Base-by-base conservation (phyloP, 2,113 vertebrate genomes). In the Erythrocercus mccallii region DNA sequence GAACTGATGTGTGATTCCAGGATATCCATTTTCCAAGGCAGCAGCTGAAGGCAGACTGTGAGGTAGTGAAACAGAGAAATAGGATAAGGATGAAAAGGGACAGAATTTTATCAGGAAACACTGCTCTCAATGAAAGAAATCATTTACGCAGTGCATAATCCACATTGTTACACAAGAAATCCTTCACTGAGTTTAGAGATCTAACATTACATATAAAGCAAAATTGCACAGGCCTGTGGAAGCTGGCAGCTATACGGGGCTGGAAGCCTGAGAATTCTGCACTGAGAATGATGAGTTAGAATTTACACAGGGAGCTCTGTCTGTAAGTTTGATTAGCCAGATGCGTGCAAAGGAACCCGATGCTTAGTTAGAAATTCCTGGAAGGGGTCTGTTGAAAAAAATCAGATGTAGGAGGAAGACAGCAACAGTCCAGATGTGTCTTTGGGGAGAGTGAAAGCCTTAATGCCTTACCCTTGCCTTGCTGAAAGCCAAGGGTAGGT, bases 81-180 rank as follows among this genome's bases (percentile, higher is more conserved):
- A 71, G 9, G 8, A 12, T 56, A 68, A 89, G 28, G 25, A 81
- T 65, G 25, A 68, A 86, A 79, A 74, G 20, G 40, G 60, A 62
- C 25, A 90, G 60, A 92, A 86, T 74, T 89, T 88, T 89, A 28
- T 73, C n/a, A 60, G 57, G 61, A 86, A 93, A 88, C 27, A 42
- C 10, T 0, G 9, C 9, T 77, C 14, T 88, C 37, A 51, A 40
- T 30, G 61, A 85, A 92, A 92, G 45, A 71, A 84, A 78, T 89
- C 2, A 21, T 84, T 86, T 94, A 83, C 86, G 73, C 65, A 56
- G 51, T 64, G 51, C 1, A 0, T 88, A 93, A 91, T 90, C 56
- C 37, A 77, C 93, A 97, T 56, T 91, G 72, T 83, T 95, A 45
- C 31, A 53, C n/a, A 66, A 89, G 56, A 92, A 89, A 91, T 89